phyloP scores from a whole-genome alignment of 2,888 invertebrate genomes.

The Monoplex corrugatus region DNA sequence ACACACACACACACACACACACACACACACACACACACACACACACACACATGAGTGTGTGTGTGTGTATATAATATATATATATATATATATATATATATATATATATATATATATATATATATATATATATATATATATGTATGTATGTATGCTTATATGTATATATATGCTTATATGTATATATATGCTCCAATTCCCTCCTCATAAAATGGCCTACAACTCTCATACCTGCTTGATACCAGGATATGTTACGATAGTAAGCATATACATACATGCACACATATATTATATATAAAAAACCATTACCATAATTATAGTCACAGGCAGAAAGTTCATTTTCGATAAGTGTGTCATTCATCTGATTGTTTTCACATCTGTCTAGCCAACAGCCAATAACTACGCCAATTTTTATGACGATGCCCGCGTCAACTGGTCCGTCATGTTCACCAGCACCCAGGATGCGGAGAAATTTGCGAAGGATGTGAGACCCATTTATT shows the following conservation, averaged over 20 bases:
- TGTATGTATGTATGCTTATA: neutral
- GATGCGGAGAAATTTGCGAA: slow-evolving; percentile 73
- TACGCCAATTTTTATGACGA: slow-evolving; percentile 84
- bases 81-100: neutral
- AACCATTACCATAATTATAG: no score
- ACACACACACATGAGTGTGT: no score
- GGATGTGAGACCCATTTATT: slow-evolving; percentile 67
- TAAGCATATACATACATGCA: no score
- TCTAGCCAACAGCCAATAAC: slow-evolving; percentile 79
- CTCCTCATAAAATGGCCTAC: no score
- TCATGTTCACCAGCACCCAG: slow-evolving; percentile 82
- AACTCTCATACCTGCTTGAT: no score
- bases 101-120: neutral
- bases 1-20: no score
- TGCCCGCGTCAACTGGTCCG: slow-evolving; percentile 84
- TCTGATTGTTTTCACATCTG: no score
- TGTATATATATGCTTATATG: neutral
- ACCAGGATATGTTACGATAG: no score
- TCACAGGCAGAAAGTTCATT: no score
- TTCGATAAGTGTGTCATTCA: no score
- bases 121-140: neutral
- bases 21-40: no score
- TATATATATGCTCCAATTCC: neutral
- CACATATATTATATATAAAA: no score
- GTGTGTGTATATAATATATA: neutral